Base-by-base conservation (phyloP, 2,888 invertebrate genomes). In the Drosophila basisetae region DNA sequence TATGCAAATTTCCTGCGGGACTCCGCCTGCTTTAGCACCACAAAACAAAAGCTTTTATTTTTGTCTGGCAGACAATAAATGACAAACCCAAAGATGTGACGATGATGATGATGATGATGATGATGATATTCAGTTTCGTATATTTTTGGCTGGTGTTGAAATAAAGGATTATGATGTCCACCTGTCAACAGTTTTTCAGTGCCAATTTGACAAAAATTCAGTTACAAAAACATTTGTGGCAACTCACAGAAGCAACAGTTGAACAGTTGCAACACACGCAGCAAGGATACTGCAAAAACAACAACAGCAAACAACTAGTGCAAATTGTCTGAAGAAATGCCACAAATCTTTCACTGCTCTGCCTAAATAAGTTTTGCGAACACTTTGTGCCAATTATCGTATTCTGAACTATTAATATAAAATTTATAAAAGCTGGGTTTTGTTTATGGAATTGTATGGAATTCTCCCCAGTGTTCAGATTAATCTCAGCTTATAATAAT, bases 131-230 rank as follows among this genome's bases (percentile, higher is more conserved):
- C 82, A 77, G 62, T 74, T 86, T 74, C 64, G 66, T 68, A 84
- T 84, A 74, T 81, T 70, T 70, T 62, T 73, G 83, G 53, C 87
- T 84, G 87, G 85, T 85, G 85, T 82, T 83, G 73, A 83, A 78
- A 73, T 80, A 83, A 83, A 73, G 78, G 84, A 87, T 84, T 87
- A 78, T 80, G 63, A 55, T 60, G 30, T 25, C 25, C 54, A 50
- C 30, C 59, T 30, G 63, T 54, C 49, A 52, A 52, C 54, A 61
- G 54, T 41, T 72, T 50, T 65, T 39, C 49, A 63, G 28, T 49
- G 43, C 39, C 58, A 49, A 18, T 52, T 43, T 11, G 58, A 47
- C 30, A 41, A 53, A 39, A 67, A 67, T 50, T 53, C 43, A 59
- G 59, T 71, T 85, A 85, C 83, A 84, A 84, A 84, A 76, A 56